phyloP scores from a whole-genome alignment of 2,888 invertebrate species.

The Fragum fragum region DNA sequence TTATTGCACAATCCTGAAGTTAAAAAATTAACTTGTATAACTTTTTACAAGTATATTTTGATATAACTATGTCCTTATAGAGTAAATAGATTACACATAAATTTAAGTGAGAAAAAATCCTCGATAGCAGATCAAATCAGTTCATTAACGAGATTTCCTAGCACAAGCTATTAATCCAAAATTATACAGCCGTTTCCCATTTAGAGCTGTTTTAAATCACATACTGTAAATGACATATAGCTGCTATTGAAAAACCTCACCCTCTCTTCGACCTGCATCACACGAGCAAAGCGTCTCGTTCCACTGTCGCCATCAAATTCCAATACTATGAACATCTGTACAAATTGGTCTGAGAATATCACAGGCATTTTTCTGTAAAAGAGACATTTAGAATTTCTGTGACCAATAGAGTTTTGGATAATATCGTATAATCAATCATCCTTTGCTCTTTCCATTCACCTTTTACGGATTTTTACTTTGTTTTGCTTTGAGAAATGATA shows the following conservation, averaged over 20 bases:
- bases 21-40: too few species aligned
- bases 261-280: background rate
- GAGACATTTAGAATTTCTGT: conserved; percentile 8
- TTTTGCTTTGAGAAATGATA: too few species aligned
- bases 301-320: conserved; percentile 25
- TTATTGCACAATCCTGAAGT: too few species aligned
- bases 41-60: too few species aligned
- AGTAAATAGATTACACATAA: background rate
- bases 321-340: conserved; percentile 18
- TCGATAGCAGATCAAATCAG: background rate
- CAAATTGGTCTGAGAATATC: background rate
- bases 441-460: background rate
- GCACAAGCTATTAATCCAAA: conserved; percentile 16
- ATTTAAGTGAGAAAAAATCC: background rate
- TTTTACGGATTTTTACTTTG: too few species aligned
- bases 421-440: background rate
- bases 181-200: conserved; percentile 18
- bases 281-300: background rate
- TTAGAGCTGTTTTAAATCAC: conserved; percentile 26
- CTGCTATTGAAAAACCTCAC: conserved; percentile 18
- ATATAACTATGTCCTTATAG: too few species aligned
- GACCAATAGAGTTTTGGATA: conserved; percentile 4
- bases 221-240: conserved; percentile 28
- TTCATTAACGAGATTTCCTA: conserved; percentile 10
- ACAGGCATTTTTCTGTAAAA: background rate